A percentile compares a stretch with the other conserved stretches of the same genome.
These are phyloP conservation scores for Hedychridium roseum DNA, from an alignment of 2,888 invertebrate species.

Conservation along the genomic window DNA sequence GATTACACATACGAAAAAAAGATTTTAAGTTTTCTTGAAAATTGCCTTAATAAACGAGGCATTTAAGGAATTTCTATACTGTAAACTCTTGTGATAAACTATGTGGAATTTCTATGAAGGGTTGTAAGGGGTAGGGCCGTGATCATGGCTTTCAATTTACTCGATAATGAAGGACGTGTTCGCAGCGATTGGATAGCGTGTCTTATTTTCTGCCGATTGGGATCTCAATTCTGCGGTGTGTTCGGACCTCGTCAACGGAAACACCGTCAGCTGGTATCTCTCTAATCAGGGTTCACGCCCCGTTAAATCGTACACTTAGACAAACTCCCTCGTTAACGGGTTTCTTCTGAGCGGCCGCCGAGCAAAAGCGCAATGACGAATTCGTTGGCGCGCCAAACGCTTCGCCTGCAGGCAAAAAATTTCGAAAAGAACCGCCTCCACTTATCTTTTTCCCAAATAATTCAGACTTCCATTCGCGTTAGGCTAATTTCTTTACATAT, in stretches of 20 bases:
- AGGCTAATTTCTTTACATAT: no score
- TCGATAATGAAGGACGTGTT: constrained; percentile 17
- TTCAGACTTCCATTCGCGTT: no score
- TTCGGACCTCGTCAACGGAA: constrained; percentile 9
- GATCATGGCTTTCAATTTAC: no score
- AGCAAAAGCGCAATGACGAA: constrained; percentile 28
- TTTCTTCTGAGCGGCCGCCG: constrained; percentile 30
- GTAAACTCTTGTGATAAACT: no score
- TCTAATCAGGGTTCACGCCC: constrained; percentile 55
- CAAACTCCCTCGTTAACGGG: constrained; percentile 35
- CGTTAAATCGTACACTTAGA: constrained; percentile 45
- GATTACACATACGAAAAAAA: no score
- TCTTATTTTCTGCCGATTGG: constrained; percentile 18
- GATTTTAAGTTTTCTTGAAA: no score
- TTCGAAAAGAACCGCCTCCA: not conserved
- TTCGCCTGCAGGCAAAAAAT: not conserved
- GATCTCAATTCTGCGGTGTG: constrained; percentile 24
- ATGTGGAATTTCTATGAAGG: no score
- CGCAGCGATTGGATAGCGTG: constrained; percentile 4
- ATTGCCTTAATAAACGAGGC: no score
- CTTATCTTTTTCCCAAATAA: not conserved
- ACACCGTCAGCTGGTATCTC: constrained; percentile 24
- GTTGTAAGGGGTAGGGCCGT: no score
- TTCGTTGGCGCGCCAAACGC: constrained; percentile 9
- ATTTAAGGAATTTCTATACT: no score